Evolutionary conservation across 1,140 invertebrate genomes (phyloP).

Genomic region (Anthonomus grandis): DNA sequence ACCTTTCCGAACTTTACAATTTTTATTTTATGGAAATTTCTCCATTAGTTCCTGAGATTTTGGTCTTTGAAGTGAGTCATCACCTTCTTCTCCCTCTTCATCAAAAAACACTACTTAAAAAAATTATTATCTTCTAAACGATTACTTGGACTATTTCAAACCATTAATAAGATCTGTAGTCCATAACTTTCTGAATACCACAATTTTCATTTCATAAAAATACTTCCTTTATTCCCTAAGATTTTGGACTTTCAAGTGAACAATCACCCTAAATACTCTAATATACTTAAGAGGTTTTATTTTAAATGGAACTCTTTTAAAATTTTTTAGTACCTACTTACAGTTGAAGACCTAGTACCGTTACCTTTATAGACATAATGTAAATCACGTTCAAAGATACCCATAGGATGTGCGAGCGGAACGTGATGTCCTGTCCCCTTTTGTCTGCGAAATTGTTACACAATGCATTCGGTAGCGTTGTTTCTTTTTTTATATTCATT

Average conservation of each 20-base stretch:
- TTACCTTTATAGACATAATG: neutral
- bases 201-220: neutral
- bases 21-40: too few relatives aligned
- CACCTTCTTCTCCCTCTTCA: too few relatives aligned
- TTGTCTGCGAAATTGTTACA: neutral
- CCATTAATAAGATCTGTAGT: too few relatives aligned
- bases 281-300: neutral
- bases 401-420: neutral
- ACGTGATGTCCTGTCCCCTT: neutral
- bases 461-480: neutral
- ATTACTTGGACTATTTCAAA: too few relatives aligned
- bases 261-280: neutral
- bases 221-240: too few relatives aligned
- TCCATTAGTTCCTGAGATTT: too few relatives aligned
- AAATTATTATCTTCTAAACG: too few relatives aligned
- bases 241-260: neutral
- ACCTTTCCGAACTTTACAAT: too few relatives aligned
- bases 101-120: too few relatives aligned
- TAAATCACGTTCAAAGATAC: neutral
- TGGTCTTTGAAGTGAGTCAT: too few relatives aligned
- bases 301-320: neutral
- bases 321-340: too few relatives aligned
- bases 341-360: neutral
- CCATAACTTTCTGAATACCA: neutral
- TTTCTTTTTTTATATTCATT: too few relatives aligned